Base-by-base conservation (phyloP, 2,888 invertebrate genomes). In the Chymomyza amoena region DNA sequence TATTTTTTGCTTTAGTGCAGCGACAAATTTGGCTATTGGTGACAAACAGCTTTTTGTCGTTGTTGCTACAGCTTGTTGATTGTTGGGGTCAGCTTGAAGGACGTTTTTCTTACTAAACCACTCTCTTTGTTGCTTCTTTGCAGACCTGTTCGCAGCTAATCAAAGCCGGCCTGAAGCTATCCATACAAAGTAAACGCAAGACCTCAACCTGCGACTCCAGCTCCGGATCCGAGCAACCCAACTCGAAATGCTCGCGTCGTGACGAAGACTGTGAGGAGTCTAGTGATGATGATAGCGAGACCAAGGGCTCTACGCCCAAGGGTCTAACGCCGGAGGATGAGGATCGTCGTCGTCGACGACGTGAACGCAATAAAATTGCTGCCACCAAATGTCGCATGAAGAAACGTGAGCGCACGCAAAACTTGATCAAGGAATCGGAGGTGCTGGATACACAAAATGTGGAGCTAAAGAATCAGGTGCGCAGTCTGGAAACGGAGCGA, bases 301-400 rank as follows among this genome's bases (percentile, higher is more conserved):
- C 92, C 61, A 92, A 92, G 72, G 39, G 39, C 13, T 90, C 91
- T n/a, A 85, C 83, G 36, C 80, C 87, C 0, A 89, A 90, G 78
- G 94, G 94, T 85, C 92, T 97, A 78, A 97, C 98, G 10, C 96
- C 96, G 62, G 97, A 97, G 93, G 97, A 97, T 89, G 97, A 97
- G 92, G 97, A 97, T 89, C 93, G 97, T 50, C 93, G 97, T 69
- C 93, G 96, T 71, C 94, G 97, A 69, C 93, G 98, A 88, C 94
- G 98, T 86, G 98, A 98, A 92, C 93, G 97, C 81, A 98, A 98
- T 92, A 98, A 98, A 93, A 96, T 98, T 77, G 98, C 98, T 64
- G 98, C 98, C 70, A 98, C 98, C 13, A 98, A 98, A 92, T 98
- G 98, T 90, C 94, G 98, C 79, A 94, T 97, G 93, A 98, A 98